phyloP scores from a whole-genome alignment of 2,888 invertebrate genomes.

The Caenorhabditis sp. region DNA sequence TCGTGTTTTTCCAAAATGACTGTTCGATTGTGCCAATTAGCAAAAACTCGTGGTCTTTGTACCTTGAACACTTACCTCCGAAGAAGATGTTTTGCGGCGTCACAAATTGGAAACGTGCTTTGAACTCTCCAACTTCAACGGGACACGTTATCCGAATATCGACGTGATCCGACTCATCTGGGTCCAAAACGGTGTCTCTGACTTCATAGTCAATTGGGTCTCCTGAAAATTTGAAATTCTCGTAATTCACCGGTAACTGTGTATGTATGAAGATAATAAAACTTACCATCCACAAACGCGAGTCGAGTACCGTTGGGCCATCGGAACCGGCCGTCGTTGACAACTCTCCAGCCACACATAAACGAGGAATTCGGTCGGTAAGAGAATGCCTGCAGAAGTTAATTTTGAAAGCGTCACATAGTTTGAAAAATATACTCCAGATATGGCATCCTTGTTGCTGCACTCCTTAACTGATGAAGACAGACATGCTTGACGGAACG shows the following conservation, averaged over 20 bases:
- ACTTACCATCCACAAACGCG: conserved; percentile 54
- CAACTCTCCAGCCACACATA: conserved; percentile 38
- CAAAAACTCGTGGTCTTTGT: too few relatives aligned
- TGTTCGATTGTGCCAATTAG: neutral
- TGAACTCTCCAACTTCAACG: conserved; percentile 41
- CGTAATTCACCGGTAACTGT: too few relatives aligned
- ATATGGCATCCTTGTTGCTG: conserved; percentile 37
- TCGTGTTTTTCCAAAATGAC: too few relatives aligned
- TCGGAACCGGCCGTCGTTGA: conserved; percentile 55
- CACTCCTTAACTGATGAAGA: conserved; percentile 50
- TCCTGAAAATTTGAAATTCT: conserved; percentile 24
- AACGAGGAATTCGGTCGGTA: conserved; percentile 40
- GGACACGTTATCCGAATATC: conserved; percentile 45
- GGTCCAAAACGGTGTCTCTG: conserved; percentile 34
- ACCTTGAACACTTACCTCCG: conserved; percentile 49
- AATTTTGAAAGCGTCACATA: too few relatives aligned
- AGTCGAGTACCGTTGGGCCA: conserved; percentile 59
- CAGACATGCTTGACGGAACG: conserved; percentile 51
- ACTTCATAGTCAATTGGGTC: conserved; percentile 64
- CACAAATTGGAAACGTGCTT: conserved; percentile 61
- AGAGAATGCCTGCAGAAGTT: conserved; percentile 21
- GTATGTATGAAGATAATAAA: too few relatives aligned
- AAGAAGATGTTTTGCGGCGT: conserved; percentile 63
- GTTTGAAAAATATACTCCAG: conserved; percentile 38
- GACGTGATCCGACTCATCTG: conserved; percentile 32